Evolutionary conservation across 2,888 invertebrate species (phyloP), one percentile per base, ranked within the genome.

Genomic region (Exocentrus adspersus): DNA sequence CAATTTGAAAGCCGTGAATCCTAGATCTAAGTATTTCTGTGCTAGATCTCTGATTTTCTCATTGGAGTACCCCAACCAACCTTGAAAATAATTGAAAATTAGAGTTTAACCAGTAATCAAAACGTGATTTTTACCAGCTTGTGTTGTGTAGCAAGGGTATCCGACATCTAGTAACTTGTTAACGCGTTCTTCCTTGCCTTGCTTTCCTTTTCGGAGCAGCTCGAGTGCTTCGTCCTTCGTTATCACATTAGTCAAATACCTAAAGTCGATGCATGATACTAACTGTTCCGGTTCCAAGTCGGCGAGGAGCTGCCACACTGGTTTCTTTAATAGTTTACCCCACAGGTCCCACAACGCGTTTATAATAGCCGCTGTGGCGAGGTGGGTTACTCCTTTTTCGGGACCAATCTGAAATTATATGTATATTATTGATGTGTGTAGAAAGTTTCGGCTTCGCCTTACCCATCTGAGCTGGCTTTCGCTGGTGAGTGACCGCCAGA

Each of bases 401-500:
- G 95, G 95, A 0, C 95, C 95, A 54, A 95, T 87, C 94, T 93
- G 77, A 59, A 72, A 72, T n/a, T n/a, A 45, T 42, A 42, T 16
- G 20, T 37, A 37, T 12, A 37, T 12, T 37, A 37, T 5, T 37
- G 14, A 32, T n/a, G n/a, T n/a, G n/a, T n/a, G n/a, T n/a, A n/a
- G 24, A 24, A 24, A 24, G 24, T 24, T 24, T 5, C 24, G 7
- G 7, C 24, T n/a, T n/a, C n/a, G n/a, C n/a, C 81, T 79, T 82
- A 94, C 94, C 96, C 96, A 96, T 91, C 96, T 86, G 78, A 96
- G 85, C 82, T 97, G 97, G 45, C 93, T 90, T 77, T 96, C 95
- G 76, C 92, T 93, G 0, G 94, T 94, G 19, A 97, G 81, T 16
- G 85, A 84, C 62, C 93, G 86, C 94, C 95, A 96, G 79, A 94